Evolutionary conservation across 23 tunicate genomes (phyloP).

Genomic region (Trididemnum clinides): DNA sequence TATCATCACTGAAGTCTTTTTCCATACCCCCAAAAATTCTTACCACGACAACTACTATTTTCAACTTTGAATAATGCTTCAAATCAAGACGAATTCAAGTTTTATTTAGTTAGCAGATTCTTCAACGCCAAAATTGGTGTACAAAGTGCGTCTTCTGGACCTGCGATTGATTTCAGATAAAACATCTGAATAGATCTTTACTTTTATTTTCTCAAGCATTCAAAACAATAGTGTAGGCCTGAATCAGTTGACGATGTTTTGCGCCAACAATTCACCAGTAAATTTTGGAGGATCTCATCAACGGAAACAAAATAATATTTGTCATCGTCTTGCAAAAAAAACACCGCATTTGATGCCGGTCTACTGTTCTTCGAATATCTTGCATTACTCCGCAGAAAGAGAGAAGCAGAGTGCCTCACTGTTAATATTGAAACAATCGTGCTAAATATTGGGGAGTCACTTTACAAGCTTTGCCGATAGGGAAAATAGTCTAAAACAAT

Average conservation of each 20-base stretch:
- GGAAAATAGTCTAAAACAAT: not conserved
- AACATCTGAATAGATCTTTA: not conserved
- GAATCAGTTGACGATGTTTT: not conserved
- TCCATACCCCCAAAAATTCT: not conserved
- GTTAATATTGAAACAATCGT: not conserved
- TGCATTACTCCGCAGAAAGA: too few species aligned
- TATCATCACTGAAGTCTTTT: conserved; percentile 4
- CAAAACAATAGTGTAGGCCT: not conserved
- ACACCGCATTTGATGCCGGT: not conserved
- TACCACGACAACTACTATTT: not conserved
- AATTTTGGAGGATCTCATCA: conserved; percentile 27
- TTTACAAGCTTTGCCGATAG: not conserved
- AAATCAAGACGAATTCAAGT: not conserved
- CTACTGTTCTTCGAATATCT: too few species aligned
- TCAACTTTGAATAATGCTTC: not conserved
- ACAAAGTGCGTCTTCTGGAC: conserved; percentile 17
- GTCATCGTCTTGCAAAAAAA: not conserved
- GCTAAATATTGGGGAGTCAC: not conserved
- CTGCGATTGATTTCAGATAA: conserved; percentile 22
- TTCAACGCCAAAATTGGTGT: conserved; percentile 7
- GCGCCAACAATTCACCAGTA: conserved; percentile 36
- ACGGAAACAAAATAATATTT: not conserved
- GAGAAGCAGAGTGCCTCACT: not conserved
- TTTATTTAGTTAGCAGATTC: conserved; percentile 9
- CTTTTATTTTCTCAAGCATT: not conserved